These are phyloP conservation scores for Drosophila suboccidentalis DNA, from an alignment of 2,888 invertebrate species.

Conservation along the genomic window DNA sequence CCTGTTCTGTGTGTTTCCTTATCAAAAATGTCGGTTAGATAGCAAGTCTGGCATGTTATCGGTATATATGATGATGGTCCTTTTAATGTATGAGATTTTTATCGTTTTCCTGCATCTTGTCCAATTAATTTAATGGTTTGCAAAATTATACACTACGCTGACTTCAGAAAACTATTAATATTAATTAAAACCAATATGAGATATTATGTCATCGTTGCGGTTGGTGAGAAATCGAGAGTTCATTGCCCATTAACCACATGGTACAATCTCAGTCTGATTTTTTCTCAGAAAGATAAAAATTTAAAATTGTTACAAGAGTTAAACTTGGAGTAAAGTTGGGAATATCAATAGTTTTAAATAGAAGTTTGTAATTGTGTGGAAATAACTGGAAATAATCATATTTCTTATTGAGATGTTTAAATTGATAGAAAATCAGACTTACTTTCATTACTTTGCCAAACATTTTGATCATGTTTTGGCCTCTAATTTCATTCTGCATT, in stretches of 20 bases:
- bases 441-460: no score
- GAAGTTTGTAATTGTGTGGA: no score
- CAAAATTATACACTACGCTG: conserved; percentile 8
- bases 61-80: conserved; percentile 20
- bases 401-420: no score
- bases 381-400: no score
- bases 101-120: conserved; percentile 7
- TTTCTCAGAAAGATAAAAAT: neutral
- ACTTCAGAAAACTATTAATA: conserved; percentile 24
- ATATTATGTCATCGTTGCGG: conserved; percentile 14
- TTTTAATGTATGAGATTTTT: conserved; percentile 32
- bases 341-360: neutral
- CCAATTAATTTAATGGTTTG: conserved; percentile 22
- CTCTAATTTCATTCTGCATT: no score
- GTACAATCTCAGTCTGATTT: neutral
- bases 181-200: conserved; percentile 19
- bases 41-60: conserved; percentile 1
- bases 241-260: conserved; percentile 14
- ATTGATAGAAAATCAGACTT: no score
- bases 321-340: neutral
- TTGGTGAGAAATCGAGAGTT: neutral
- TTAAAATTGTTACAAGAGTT: neutral
- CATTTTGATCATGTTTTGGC: no score
- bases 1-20: conserved; percentile 10
- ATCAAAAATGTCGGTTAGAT: conserved; percentile 15